Conservation (phyloP, 2,113 vertebrate genomes). For the Hypocryptadius cinnamomeus region DNA sequence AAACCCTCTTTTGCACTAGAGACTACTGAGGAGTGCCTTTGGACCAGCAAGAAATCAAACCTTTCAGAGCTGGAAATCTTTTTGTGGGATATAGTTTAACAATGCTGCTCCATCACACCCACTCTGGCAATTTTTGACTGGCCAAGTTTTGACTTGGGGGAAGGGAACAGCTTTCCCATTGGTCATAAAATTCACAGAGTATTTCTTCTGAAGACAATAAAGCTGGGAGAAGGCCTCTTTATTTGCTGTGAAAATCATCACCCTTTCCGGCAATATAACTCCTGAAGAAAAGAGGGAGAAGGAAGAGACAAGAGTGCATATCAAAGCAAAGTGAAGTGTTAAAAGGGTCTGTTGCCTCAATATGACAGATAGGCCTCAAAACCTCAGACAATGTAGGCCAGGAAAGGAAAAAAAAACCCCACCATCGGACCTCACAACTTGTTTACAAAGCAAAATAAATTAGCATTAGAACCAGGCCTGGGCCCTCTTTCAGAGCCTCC, state of each 20-base stretch:
- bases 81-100: not conserved
- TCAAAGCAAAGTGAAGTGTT: conserved; percentile 86
- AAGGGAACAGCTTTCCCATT: conserved; percentile 52
- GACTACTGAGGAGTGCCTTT: not conserved
- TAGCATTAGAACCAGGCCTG: conserved; percentile 74
- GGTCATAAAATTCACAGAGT: conserved; percentile 34
- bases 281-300: conserved; percentile 71
- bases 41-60: not conserved
- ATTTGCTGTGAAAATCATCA: conserved; percentile 85
- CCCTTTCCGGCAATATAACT: conserved; percentile 85
- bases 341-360: conserved; percentile 78
- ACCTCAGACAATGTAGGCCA: conserved; percentile 75
- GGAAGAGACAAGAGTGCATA: conserved; percentile 83
- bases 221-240: conserved; percentile 68
- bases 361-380: conserved; percentile 82
- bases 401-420: conserved; percentile 3
- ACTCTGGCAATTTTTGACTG: conserved; percentile 26
- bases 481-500: not conserved
- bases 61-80: not conserved
- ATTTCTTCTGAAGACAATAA: conserved; percentile 64
- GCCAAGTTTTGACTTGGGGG: conserved; percentile 33
- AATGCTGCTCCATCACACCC: not conserved
- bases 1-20: not conserved
- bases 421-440: conserved; percentile 73
- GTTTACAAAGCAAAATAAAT: conserved; percentile 78